Percentiles rank a stretch among this genome's conserved stretches.
phyloP scores from a whole-genome alignment of 1,140 invertebrate species.

The Lepidotrigona ventralis region DNA sequence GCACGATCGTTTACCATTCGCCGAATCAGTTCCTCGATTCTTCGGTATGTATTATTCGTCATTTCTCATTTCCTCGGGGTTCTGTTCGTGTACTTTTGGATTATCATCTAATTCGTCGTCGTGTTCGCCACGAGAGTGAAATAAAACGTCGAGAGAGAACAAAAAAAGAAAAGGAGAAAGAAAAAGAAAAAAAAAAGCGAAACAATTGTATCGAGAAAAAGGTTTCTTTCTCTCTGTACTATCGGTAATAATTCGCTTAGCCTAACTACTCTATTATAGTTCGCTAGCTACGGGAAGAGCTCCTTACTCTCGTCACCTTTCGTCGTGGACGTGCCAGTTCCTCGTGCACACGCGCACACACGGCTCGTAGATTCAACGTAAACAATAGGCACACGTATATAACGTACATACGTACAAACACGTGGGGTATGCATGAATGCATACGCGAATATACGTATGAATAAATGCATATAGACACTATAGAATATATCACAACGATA shows the following conservation, averaged over 20 bases:
- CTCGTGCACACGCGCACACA: conserved; percentile 30
- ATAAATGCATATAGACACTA: conserved; percentile 65
- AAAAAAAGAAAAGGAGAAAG: not conserved
- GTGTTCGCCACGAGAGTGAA: not conserved
- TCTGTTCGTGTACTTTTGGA: not conserved
- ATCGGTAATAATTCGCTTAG: conserved; percentile 12
- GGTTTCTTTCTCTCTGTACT: not conserved
- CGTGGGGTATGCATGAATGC: conserved; percentile 38
- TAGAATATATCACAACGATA: conserved; percentile 75
- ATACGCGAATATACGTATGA: conserved; percentile 53
- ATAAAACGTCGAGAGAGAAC: not conserved
- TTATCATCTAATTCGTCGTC: not conserved
- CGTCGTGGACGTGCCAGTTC: conserved; percentile 50
- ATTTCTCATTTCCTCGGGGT: not conserved
- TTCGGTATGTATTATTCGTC: not conserved
- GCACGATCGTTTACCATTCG: not conserved
- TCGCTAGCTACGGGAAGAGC: conserved; percentile 49
- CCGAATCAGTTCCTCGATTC: not conserved
- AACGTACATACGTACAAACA: conserved; percentile 59
- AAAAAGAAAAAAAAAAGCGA: not conserved
- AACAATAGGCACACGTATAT: conserved; percentile 64
- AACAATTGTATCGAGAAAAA: not conserved
- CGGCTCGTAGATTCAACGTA: conserved; percentile 54
- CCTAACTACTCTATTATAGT: conserved; percentile 22
- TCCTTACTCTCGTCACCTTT: conserved; percentile 11